phyloP scores from a whole-genome alignment of 2,888 invertebrate genomes.

The Spatulosminthurus flaviceps region DNA sequence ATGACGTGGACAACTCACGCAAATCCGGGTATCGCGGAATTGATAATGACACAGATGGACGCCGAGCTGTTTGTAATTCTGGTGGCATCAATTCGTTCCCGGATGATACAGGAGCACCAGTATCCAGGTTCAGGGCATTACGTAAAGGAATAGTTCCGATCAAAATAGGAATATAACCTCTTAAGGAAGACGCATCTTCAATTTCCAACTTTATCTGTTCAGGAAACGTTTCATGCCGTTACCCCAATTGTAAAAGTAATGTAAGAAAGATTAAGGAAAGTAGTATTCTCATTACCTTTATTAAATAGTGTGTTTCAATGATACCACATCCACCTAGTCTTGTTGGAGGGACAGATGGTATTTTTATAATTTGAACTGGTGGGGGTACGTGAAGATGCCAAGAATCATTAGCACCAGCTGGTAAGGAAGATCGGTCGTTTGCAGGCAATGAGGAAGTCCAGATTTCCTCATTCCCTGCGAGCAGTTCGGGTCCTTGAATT shows the following conservation, averaged over 20 bases:
- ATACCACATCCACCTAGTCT: slow-evolving; percentile 79
- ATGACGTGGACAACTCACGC: slow-evolving; percentile 27
- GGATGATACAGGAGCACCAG: slow-evolving; percentile 18
- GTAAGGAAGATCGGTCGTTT: slow-evolving; percentile 63
- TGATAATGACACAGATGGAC: slow-evolving; percentile 19
- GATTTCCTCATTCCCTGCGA: slow-evolving; percentile 69
- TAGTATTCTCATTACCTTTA: slow-evolving; percentile 72
- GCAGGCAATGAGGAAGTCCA: too few species aligned
- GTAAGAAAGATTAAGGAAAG: too few species aligned
- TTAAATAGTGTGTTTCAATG: slow-evolving; percentile 78
- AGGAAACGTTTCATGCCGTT: slow-evolving; percentile 33
- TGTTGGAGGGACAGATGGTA: slow-evolving; percentile 80
- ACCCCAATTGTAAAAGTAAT: too few species aligned
- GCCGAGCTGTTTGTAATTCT: background rate
- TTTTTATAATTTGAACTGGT: slow-evolving; percentile 67
- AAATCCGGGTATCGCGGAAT: slow-evolving; percentile 38
- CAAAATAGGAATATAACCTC: slow-evolving; percentile 74
- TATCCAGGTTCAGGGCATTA: slow-evolving; percentile 56
- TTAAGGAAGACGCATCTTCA: slow-evolving; percentile 75
- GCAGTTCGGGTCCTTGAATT: slow-evolving; percentile 48
- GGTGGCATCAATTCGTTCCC: background rate
- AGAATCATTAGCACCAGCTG: slow-evolving; percentile 28
- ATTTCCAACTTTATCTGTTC: slow-evolving; percentile 73
- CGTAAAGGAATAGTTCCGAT: slow-evolving; percentile 80
- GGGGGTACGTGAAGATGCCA: too few species aligned